Conservation (phyloP, 2,113 vertebrate species). For the Cranoglanis bouderius region DNA sequence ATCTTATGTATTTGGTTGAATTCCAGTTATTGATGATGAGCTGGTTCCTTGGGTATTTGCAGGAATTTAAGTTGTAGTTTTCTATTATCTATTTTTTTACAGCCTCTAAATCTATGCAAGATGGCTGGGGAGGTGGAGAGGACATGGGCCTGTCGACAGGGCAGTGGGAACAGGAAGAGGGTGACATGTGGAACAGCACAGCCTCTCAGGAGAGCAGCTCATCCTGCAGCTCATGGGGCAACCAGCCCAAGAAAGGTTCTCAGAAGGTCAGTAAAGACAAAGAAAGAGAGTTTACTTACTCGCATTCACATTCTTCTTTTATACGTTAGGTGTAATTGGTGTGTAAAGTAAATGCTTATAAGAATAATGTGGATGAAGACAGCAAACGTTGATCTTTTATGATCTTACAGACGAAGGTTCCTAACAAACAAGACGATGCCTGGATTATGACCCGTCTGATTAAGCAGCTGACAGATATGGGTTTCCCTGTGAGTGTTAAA, state of each 20-base stretch:
- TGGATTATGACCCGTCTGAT: constrained; percentile 96
- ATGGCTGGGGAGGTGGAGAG: constrained; percentile 93
- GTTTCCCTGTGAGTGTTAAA: constrained; percentile 86
- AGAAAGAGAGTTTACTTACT: too few relatives aligned
- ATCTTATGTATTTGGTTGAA: background rate
- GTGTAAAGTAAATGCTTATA: background rate
- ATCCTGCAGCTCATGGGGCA: constrained; percentile 90
- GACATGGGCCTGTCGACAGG: constrained; percentile 80
- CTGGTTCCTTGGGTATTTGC: background rate
- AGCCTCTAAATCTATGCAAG: constrained; percentile 99
- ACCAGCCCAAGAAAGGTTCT: constrained; percentile 86
- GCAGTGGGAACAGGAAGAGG: constrained; percentile 94
- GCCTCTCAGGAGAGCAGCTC: constrained; percentile 91
- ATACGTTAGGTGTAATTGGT: background rate
- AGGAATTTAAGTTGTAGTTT: background rate
- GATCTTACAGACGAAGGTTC: constrained; percentile 79
- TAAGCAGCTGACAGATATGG: constrained; percentile 99
- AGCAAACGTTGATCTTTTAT: background rate
- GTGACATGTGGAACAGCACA: constrained; percentile 92
- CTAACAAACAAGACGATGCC: constrained; percentile 90
- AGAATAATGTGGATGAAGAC: background rate
- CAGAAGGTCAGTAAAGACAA: constrained; percentile 78
- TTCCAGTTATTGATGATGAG: background rate
- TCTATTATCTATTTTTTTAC: constrained; percentile 26
- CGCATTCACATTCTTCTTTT: background rate